Evolutionary conservation across 2,797 vertebrate genomes (phyloP).

Genomic region (Myiotriccus ornatus): DNA sequence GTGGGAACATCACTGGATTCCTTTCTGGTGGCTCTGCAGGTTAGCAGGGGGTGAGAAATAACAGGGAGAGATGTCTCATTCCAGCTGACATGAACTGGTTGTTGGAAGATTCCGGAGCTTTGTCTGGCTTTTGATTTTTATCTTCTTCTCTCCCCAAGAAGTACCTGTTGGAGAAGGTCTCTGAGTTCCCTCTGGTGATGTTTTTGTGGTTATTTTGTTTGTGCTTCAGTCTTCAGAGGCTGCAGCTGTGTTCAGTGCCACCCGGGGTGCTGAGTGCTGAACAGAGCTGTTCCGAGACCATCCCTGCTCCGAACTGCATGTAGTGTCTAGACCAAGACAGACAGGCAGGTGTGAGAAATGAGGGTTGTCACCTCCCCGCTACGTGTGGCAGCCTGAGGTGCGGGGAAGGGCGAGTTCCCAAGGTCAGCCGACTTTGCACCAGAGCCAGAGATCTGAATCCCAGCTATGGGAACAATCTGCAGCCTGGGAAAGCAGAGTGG

Average conservation of each 20-base stretch:
- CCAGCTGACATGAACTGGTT: neutral
- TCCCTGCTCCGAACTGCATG: neutral
- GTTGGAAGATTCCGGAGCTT: neutral
- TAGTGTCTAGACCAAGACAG: neutral
- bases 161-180: neutral
- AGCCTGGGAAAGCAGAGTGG: neutral
- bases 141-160: neutral
- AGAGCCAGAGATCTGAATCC: neutral
- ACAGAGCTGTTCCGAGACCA: neutral
- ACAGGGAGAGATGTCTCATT: neutral
- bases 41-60: neutral
- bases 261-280: neutral
- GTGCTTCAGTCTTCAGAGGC: neutral
- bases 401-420: neutral
- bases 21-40: neutral
- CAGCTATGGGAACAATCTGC: neutral
- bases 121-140: neutral
- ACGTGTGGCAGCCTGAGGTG: neutral
- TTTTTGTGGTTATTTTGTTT: neutral
- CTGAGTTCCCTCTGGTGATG: rapidly evolving
- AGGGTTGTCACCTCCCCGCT: neutral
- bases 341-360: constrained; percentile 23
- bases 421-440: neutral
- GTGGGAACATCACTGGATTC: neutral
- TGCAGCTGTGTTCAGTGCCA: neutral